Evolutionary conservation across 2,888 invertebrate genomes (phyloP).

Genomic region (Lutraria lutraria): DNA sequence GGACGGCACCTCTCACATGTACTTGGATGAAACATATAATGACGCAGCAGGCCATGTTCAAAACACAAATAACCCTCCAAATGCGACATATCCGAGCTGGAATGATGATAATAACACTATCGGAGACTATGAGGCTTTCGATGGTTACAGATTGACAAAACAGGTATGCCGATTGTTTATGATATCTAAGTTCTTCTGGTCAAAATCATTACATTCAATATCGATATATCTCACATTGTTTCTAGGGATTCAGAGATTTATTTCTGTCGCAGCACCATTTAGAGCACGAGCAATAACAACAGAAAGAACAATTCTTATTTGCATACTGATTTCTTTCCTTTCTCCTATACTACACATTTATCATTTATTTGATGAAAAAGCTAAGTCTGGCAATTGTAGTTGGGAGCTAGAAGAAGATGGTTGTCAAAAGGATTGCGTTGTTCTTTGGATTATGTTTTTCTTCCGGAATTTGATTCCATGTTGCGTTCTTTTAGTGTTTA

Average conservation of each 20-base stretch:
- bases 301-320: slow-evolving; percentile 14
- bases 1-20: neutral
- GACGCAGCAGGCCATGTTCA: neutral
- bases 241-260: slow-evolving; percentile 68
- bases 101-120: neutral
- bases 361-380: slow-evolving; percentile 42
- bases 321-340: slow-evolving; percentile 23
- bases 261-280: slow-evolving; percentile 54
- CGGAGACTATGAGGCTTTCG: neutral
- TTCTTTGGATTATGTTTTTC: slow-evolving; percentile 47
- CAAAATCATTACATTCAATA: slow-evolving; percentile 65
- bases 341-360: slow-evolving; percentile 48
- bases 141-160: neutral
- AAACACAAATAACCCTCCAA: neutral
- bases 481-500: slow-evolving; percentile 30
- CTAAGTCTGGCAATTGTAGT: slow-evolving; percentile 36
- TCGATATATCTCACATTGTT: slow-evolving; percentile 71
- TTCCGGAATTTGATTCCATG: slow-evolving; percentile 50
- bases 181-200: slow-evolving; percentile 46
- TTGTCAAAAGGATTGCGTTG: slow-evolving; percentile 30
- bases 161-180: slow-evolving; percentile 24
- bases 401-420: slow-evolving; percentile 36
- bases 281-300: slow-evolving; percentile 25
- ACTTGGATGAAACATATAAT: neutral
- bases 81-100: neutral